Evolutionary conservation across 1,140 invertebrate genomes (phyloP).

Genomic region (Rhizoglyphus robini): DNA sequence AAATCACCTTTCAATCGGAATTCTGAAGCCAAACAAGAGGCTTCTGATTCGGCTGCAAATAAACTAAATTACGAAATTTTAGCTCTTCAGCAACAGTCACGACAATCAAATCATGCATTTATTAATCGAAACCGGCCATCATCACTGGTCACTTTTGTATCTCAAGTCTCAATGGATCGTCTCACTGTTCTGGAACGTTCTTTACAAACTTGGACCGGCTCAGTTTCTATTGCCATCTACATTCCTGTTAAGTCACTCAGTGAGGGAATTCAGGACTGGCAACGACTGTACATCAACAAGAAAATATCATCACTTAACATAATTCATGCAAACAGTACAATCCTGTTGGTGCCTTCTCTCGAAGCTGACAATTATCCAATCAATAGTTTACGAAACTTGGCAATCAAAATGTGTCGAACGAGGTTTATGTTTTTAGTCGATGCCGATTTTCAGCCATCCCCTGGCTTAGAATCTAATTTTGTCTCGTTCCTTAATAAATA

Average conservation of each 20-base stretch:
- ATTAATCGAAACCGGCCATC: not conserved
- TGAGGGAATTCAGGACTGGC: constrained; percentile 16
- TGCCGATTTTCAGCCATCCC: constrained; percentile 29
- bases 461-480: constrained; percentile 27
- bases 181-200: constrained; percentile 27
- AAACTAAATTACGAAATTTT: too few relatives aligned
- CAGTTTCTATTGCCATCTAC: constrained; percentile 28
- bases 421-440: constrained; percentile 27
- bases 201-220: constrained; percentile 27
- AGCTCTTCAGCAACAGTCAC: not conserved
- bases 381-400: constrained; percentile 28
- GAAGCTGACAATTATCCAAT: constrained; percentile 27
- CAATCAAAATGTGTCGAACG: constrained; percentile 27
- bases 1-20: too few relatives aligned
- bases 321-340: constrained; percentile 17
- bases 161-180: constrained; percentile 30
- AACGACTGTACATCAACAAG: constrained; percentile 28
- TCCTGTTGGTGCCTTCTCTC: constrained; percentile 25
- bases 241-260: constrained; percentile 23
- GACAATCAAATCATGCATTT: not conserved
- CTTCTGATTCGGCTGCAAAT: too few relatives aligned
- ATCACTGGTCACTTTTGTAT: constrained; percentile 24
- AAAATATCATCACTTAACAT: constrained; percentile 27
- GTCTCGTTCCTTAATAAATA: constrained; percentile 14
- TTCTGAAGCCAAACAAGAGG: too few relatives aligned